Evolutionary conservation across 1,140 invertebrate species (phyloP).

Genomic region (Neocloeon triangulifer): DNA sequence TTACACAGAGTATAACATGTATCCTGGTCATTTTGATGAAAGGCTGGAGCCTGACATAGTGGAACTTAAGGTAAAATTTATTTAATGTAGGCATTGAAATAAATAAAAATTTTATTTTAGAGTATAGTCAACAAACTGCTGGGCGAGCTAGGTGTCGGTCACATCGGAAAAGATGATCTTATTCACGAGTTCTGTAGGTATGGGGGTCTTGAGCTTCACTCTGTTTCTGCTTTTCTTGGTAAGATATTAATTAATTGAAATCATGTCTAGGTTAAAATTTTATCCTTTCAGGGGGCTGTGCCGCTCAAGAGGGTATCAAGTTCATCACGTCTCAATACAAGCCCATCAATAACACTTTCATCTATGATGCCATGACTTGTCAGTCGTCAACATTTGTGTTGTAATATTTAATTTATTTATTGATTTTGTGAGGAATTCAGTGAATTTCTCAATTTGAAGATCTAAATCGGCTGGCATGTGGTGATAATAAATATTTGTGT

Average conservation of each 20-base stretch:
- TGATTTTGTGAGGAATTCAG: no score
- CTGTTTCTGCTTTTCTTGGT: constrained; percentile 82
- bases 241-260: constrained; percentile 6
- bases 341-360: constrained; percentile 85
- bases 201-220: constrained; percentile 84
- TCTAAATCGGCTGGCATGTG: no score
- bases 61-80: constrained; percentile 44
- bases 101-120: constrained; percentile 17
- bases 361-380: constrained; percentile 84
- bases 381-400: constrained; percentile 40
- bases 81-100: constrained; percentile 3
- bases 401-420: no score
- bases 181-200: constrained; percentile 88
- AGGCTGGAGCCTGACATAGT: constrained; percentile 75
- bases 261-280: not conserved
- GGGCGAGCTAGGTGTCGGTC: constrained; percentile 61
- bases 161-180: constrained; percentile 71
- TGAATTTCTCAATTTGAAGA: no score
- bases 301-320: constrained; percentile 93
- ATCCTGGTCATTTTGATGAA: constrained; percentile 72
- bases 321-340: constrained; percentile 92
- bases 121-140: constrained; percentile 54
- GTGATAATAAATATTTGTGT: no score
- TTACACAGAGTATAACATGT: constrained; percentile 62
- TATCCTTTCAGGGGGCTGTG: constrained; percentile 47